Base-by-base conservation (phyloP, 2,113 vertebrate genomes). In the Microcebus griseorufus region DNA sequence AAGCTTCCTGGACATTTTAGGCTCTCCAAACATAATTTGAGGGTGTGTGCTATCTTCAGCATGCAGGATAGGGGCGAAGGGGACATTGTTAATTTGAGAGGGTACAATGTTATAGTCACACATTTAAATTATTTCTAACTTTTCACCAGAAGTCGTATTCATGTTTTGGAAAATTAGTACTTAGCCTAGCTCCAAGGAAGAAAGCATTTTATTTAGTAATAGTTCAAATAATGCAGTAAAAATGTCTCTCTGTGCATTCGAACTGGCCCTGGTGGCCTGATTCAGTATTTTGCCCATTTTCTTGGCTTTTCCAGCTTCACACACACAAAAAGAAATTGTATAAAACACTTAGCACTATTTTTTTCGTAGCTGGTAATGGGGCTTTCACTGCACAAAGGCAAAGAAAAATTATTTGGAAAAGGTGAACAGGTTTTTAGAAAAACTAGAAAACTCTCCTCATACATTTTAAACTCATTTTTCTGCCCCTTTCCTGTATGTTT, bases 71-170 rank as follows among this genome's bases (percentile, higher is more conserved):
- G 39, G 45, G 80, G 42, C 39, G 10, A 62, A 90, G 45, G 42
- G 75, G 91, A 81, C 45, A 32, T 14, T 96, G 29, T 93, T 93
- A 78, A 84, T 82, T 90, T 95, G 92, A 97, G 95, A 97, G 87
- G 85, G 93, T 93, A 96, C 90, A 93, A 86, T 95, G 83, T 93
- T 94, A 95, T 96, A 97, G 96, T 97, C 98, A 95, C 93, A 85
- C 94, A 97, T 85, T 93, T 96, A 93, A 98, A 94, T 96, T 97
- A 98, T 97, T 95, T 95, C 96, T 97, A 94, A 98, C 95, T 97
- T 98, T 97, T 51, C 80, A 97, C 55, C 72, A 95, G 94, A 98
- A 92, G 97, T 95, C 1, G 0, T 96, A 94, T 94, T 97, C 94
- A 48, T 92, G 84, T 92, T 97, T 93, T 97, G 92, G 97, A 95